phyloP scores from a whole-genome alignment of 2,113 vertebrate genomes.

The Bubo scandiacus region DNA sequence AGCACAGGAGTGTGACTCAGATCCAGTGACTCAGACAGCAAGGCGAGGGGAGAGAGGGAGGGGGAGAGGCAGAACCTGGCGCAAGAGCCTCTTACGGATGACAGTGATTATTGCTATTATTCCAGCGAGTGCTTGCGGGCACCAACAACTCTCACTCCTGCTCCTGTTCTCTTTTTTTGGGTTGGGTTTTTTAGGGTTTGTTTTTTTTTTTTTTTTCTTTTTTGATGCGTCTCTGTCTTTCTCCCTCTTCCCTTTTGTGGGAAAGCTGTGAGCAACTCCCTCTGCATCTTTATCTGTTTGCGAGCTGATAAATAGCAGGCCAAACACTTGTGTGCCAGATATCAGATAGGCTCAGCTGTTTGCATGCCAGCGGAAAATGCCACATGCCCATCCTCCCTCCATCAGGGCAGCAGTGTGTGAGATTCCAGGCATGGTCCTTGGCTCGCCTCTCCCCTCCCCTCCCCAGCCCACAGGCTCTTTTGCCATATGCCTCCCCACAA shows the following conservation, averaged over 20 bases:
- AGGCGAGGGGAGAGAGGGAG: slow-evolving; percentile 49
- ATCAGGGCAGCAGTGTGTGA: background rate
- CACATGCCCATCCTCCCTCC: slow-evolving; percentile 14
- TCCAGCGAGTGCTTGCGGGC: slow-evolving; percentile 32
- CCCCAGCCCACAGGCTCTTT: background rate
- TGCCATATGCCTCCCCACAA: background rate
- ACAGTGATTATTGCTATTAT: slow-evolving; percentile 65
- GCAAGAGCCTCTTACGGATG: slow-evolving; percentile 47
- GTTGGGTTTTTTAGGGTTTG: background rate
- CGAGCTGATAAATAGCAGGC: slow-evolving; percentile 6
- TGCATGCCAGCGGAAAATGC: slow-evolving; percentile 61
- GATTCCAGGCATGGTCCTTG: slow-evolving; percentile 22
- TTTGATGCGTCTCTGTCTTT: accelerated
- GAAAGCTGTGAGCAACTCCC: background rate
- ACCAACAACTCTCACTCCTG: slow-evolving; percentile 31
- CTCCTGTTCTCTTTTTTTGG: slow-evolving; percentile 3
- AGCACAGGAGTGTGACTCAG: slow-evolving; percentile 73
- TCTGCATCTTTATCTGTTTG: slow-evolving; percentile 34
- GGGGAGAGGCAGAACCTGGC: slow-evolving; percentile 62
- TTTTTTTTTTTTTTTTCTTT: background rate
- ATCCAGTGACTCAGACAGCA: slow-evolving; percentile 69
- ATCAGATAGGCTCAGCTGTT: slow-evolving; percentile 61
- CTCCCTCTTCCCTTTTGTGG: background rate
- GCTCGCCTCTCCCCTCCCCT: background rate
- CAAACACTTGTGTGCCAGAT: slow-evolving; percentile 57